Percentiles rank a stretch among this genome's conserved stretches.
These are phyloP conservation scores for Probosciger aterrimus DNA, from an alignment of 2,113 vertebrate species.

Conservation along the genomic window DNA sequence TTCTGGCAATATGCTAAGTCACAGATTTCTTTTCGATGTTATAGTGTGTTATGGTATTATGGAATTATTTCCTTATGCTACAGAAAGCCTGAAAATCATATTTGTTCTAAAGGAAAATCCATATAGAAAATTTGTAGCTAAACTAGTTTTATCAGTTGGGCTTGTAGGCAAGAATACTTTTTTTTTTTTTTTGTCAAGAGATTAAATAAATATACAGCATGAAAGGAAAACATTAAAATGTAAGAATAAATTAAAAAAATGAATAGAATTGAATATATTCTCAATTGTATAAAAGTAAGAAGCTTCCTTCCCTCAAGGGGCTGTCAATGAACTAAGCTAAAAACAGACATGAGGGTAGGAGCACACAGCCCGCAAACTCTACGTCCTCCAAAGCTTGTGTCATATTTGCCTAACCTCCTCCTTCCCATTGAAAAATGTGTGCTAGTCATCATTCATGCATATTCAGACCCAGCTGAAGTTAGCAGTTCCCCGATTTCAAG, in stretches of 20 bases:
- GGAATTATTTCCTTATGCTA: not conserved
- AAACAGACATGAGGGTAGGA: not conserved
- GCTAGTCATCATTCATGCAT: conserved; percentile 30
- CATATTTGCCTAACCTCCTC: not conserved
- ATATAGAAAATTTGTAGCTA: not conserved
- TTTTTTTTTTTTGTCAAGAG: not conserved
- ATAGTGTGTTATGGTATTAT: accelerated
- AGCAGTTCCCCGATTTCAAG: not conserved
- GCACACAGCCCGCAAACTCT: not conserved
- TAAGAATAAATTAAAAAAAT: not conserved
- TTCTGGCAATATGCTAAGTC: not conserved
- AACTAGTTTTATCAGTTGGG: not conserved
- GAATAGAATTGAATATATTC: not conserved
- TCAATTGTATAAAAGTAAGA: not conserved
- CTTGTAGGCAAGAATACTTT: not conserved
- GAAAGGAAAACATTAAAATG: not conserved
- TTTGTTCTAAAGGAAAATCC: not conserved
- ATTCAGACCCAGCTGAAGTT: conserved; percentile 21
- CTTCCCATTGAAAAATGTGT: not conserved
- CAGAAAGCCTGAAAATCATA: not conserved
- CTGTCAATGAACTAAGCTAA: not conserved
- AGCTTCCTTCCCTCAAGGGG: not conserved
- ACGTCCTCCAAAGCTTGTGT: not conserved
- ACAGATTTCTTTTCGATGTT: not conserved
- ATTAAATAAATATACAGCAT: not conserved